phyloP scores from a whole-genome alignment of 2,113 vertebrate species.

The Cyphomyrus discorhynchus region DNA sequence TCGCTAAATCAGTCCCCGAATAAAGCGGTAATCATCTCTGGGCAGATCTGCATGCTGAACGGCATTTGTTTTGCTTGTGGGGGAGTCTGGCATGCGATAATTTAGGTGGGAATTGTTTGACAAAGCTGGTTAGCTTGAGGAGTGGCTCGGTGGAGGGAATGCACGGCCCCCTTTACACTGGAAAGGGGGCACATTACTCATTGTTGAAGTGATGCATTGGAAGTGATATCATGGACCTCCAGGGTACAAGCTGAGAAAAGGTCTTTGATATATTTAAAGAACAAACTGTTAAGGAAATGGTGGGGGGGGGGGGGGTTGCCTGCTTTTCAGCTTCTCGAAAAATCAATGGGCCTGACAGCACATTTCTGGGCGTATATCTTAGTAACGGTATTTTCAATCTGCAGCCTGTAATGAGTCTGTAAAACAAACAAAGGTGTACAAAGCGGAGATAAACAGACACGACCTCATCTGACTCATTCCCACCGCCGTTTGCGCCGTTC shows the following conservation, averaged over 20 bases:
- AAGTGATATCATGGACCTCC: constrained; percentile 69
- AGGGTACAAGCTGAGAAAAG: constrained; percentile 65
- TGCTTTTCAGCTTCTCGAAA: constrained; percentile 51
- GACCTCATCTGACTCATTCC: not conserved
- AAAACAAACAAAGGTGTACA: constrained; percentile 14
- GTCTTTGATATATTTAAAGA: constrained; percentile 67
- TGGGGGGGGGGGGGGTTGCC: constrained; percentile 50
- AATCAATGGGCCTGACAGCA: constrained; percentile 56
- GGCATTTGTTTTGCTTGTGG: constrained; percentile 45
- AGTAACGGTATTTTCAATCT: constrained; percentile 32
- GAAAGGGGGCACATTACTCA: constrained; percentile 65
- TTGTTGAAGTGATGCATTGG: constrained; percentile 61
- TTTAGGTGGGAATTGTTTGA: constrained; percentile 71
- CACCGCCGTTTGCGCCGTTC: not conserved
- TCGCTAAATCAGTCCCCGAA: not conserved
- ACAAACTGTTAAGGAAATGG: constrained; percentile 53
- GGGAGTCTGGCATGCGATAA: constrained; percentile 61
- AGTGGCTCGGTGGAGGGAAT: constrained; percentile 51
- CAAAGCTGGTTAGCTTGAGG: constrained; percentile 69
- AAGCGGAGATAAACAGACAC: not conserved
- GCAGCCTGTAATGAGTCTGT: constrained; percentile 15
- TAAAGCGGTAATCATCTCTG: not conserved
- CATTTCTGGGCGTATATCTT: constrained; percentile 38
- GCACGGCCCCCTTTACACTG: constrained; percentile 46
- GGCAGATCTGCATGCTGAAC: not conserved